Evolutionary conservation across 2,888 invertebrate species (phyloP).

Genomic region (Xestoiulus laeticollis): DNA sequence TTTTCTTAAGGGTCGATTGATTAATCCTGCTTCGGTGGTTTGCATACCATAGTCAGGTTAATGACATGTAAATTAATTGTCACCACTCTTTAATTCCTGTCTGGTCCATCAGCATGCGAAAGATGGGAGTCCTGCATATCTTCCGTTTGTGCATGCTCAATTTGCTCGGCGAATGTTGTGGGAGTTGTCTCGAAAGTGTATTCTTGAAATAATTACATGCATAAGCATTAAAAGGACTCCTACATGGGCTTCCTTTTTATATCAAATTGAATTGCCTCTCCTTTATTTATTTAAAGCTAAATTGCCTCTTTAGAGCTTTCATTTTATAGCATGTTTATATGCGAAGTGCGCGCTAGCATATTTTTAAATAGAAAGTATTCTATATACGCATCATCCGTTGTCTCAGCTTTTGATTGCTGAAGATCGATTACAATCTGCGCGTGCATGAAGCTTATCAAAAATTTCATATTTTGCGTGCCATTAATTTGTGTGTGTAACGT

Average conservation of each 20-base stretch:
- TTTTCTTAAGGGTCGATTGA: conserved; percentile 18
- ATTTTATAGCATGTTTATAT: conserved; percentile 19
- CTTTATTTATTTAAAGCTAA: conserved; percentile 26
- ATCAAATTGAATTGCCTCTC: conserved; percentile 26
- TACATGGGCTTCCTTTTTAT: conserved; percentile 18
- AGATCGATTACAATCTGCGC: conserved; percentile 19
- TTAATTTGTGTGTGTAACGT: not conserved
- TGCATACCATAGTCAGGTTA: not conserved
- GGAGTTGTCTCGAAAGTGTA: conserved; percentile 3
- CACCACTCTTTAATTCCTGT: not conserved
- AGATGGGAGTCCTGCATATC: not conserved
- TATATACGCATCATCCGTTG: not conserved
- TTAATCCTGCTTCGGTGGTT: not conserved
- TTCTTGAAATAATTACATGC: conserved; percentile 9
- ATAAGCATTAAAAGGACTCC: conserved; percentile 18
- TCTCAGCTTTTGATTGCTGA: conserved; percentile 26
- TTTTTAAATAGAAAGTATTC: not conserved
- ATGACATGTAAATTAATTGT: conserved; percentile 19
- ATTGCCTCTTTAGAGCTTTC: conserved; percentile 19
- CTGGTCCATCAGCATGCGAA: not conserved
- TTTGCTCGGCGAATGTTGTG: not conserved
- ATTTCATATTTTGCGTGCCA: not conserved
- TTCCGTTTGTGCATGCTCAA: not conserved
- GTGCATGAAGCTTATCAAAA: not conserved
- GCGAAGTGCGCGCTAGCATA: conserved; percentile 9